Evolutionary conservation across 92 coral and sea anemone species (phyloP), one percentile per base, ranked within the genome.

Genomic region (Desmophyllum pertusum): DNA sequence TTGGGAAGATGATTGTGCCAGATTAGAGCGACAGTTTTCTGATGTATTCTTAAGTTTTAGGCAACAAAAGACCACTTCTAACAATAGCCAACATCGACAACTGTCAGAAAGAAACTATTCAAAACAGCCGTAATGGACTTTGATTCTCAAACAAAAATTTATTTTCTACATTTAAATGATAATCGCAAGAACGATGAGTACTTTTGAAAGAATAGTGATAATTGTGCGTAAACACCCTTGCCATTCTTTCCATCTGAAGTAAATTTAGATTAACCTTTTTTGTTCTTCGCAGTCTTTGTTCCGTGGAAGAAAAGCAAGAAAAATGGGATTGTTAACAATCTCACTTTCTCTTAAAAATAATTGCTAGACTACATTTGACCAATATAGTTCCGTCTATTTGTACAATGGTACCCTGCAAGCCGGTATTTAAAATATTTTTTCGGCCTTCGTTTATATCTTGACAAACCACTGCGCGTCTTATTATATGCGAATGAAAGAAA

Each of bases 171-270:
- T 82, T 71, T 18, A 52, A 55, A 70, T 71, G 79, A 82, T 82
- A 73, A 82, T 82, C 70, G 68, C 79, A 41, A 61, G 86, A 72
- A 72, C 77, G 53, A 70, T 71, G 86, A 75, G 75, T 61, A 85
- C 84, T 70, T 73, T 92, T 76, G 73, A 94, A 84, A 84, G 89
- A 81, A 68, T 87, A 65, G 93, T 86, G 98, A 86, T 87, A 92
- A 94, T 94, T 89, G 85, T 27, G 89, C 84, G 89, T 92, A 92
- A 92, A 94, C 92, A 94, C 87, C 84, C 93, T 68, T 50, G 84
- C 95, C 94, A 83, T 91, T 80, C 75, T 82, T 55, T 82, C 52
- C 18, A 36, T 23, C 43, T 30, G 71, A 43, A 71, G 77, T 73
- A 82, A 82, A 82, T 71, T 82, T 82, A 82, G 86, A 82, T 71